These are phyloP conservation scores for Decapterus maruadsi DNA, from an alignment of 2,797 vertebrate genomes.

Conservation along the genomic window DNA sequence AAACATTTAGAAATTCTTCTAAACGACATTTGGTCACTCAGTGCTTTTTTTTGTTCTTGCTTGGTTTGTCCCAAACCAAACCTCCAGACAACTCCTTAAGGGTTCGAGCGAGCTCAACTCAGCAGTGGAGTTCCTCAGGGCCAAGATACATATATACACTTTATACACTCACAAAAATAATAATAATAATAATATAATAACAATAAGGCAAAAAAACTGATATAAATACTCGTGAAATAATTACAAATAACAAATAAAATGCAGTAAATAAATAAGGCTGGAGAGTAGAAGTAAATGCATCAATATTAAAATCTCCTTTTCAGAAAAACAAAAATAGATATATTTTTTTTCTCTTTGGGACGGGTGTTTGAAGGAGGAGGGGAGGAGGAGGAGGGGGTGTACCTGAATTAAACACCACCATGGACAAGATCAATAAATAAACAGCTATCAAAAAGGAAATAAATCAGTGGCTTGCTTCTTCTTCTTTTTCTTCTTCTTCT, in stretches of 20 bases:
- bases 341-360: slow-evolving; percentile 76
- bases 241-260: slow-evolving; percentile 76
- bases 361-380: slow-evolving; percentile 44
- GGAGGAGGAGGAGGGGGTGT: slow-evolving; percentile 63
- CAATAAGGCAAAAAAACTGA: slow-evolving; percentile 79
- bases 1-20: slow-evolving; percentile 77
- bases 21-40: slow-evolving; percentile 86
- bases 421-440: slow-evolving; percentile 86
- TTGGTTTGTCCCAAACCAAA: slow-evolving; percentile 76
- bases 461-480: slow-evolving; percentile 78
- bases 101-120: slow-evolving; percentile 78
- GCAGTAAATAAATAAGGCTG: slow-evolving; percentile 87
- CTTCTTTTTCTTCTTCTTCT: no score
- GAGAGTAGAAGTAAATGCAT: slow-evolving; percentile 82
- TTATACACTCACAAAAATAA: slow-evolving; percentile 81
- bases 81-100: slow-evolving; percentile 73
- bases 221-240: slow-evolving; percentile 86
- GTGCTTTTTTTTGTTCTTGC: slow-evolving; percentile 84
- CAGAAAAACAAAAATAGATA: slow-evolving; percentile 81
- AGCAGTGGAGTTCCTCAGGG: slow-evolving; percentile 78
- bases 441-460: slow-evolving; percentile 71
- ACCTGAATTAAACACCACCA: slow-evolving; percentile 88
- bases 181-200: slow-evolving; percentile 72
- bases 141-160: slow-evolving; percentile 81
- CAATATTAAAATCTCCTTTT: slow-evolving; percentile 82